Base-by-base conservation (phyloP, 2,113 vertebrate species). In the Coracopsis vasa region DNA sequence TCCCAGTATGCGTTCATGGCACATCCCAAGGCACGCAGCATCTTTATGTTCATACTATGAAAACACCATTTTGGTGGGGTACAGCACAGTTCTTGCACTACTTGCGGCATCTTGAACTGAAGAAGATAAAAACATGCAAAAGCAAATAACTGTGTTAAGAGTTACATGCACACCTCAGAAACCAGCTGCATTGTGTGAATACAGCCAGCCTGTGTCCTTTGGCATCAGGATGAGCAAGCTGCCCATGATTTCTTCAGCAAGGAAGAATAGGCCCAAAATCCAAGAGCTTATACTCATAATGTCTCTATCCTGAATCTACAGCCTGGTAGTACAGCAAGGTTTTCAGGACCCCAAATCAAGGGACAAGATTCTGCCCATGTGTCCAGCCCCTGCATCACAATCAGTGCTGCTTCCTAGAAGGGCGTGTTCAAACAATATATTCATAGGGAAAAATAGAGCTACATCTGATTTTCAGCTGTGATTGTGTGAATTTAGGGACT, bases 381-480 rank as follows among this genome's bases (percentile, higher is more conserved):
- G 11, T 42, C 41, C n/a, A 35, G 5, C 7, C 5, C 24, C 15
- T 18, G 8, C 41, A 12, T 39, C 42, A 80, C 62, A 67, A 50
- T 28, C 21, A 27, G 11, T 31, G 28, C 25, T 0, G 0, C 31
- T 53, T 58, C 58, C 25, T 35, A 16, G 24, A 44, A 31, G 11
- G 25, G 15, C 17, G 80, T 48, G 5, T 45, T 66, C 61, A 62
- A 45, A 39, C 10, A 67, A 41, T 47, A 42, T 65, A 39, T 28
- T n/a, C 6, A 8, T 4, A 37, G 24, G 11, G 33, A 12, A 42
- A 72, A 60, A 12, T 0, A 29, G 24, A 92, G 1, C 10, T 11
- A 64, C 2, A 11, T 51, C 24, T 2, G 19, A 24, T 60, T 86
- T 86, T 65, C 23, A 61, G 19, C 29, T 65, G 25, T 1, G 7